Base-by-base conservation (phyloP, 30 jellyfish, hydroid and myxozoan species). In the Cassiopea andromeda region DNA sequence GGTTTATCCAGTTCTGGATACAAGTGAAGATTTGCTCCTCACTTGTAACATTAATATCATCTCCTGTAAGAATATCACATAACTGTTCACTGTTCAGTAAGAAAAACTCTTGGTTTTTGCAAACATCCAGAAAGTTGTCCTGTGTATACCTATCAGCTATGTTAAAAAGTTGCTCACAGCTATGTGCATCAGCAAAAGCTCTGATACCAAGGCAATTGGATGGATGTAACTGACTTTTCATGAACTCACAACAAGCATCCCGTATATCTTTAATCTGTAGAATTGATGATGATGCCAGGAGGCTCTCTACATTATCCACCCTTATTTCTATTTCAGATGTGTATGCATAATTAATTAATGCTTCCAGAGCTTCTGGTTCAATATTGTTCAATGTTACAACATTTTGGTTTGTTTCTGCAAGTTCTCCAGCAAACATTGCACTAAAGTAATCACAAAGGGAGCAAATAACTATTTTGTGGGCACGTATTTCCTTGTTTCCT, bases 121-220 rank as follows among this genome's bases (percentile, higher is more conserved):
- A 90, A 6, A 94, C 97, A 68, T 94, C 98, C 48, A 64, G 76
- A 84, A 94, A 94, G 80, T 94, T 75, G 80, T 94, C 97, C 77
- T 94, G 92, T 3, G 97, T 86, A 76, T 89, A 94, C 46, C 59
- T 90, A 80, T 94, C 92, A 13, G 98, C 98, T 7, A 94, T 85
- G 7, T 77, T 49, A 59, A 94, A 94, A 64, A 94, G 89, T 49
- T 84, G 90, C 50, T 94, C 96, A 73, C 98, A 94, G 58, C 96
- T 89, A 77, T 94, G 98, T 1, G 98, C 97, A 89, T 94, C 98
- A 38, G 98, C 98, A 84, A 94, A 94, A 10, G 98, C 98, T 44
- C 98, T 80, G 66, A 94, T 94, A 9, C 98, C 98, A 7, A 94
- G 88, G 74, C 98, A 94, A 74, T 94, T 94, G 2, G 98, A 94